These are phyloP conservation scores for Creontiades dilutus DNA, from an alignment of 2,888 invertebrate species.

Conservation along the genomic window DNA sequence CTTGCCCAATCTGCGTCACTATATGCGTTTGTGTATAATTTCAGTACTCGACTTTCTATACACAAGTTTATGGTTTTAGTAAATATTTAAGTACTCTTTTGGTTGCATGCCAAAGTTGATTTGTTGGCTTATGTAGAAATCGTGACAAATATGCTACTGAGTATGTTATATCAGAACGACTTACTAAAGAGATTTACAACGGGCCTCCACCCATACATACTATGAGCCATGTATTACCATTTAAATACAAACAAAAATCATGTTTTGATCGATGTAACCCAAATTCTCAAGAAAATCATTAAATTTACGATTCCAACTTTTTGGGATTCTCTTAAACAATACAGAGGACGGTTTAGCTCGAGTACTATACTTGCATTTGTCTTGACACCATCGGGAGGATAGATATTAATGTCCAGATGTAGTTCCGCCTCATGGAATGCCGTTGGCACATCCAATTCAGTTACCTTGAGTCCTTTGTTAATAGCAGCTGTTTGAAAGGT, in stretches of 20 bases:
- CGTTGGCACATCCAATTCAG: constrained; percentile 72
- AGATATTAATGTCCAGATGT: constrained; percentile 71
- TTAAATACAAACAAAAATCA: too few relatives aligned
- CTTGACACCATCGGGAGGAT: constrained; percentile 72
- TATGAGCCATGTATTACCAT: too few relatives aligned
- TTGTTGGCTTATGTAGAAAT: too few relatives aligned
- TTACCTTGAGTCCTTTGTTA: constrained; percentile 51
- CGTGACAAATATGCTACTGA: too few relatives aligned
- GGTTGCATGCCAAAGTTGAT: too few relatives aligned
- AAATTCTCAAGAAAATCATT: constrained; percentile 50
- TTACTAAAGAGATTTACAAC: too few relatives aligned
- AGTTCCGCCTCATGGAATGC: constrained; percentile 70
- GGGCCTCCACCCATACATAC: too few relatives aligned
- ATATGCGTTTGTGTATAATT: background rate
- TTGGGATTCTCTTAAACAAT: constrained; percentile 72
- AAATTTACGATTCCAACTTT: constrained; percentile 59
- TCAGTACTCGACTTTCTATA: too few relatives aligned
- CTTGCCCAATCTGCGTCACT: too few relatives aligned
- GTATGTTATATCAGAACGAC: too few relatives aligned
- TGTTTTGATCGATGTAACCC: background rate
- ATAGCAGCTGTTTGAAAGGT: constrained; percentile 42
- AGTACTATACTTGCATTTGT: constrained; percentile 41
- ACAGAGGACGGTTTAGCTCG: constrained; percentile 75
- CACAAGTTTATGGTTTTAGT: too few relatives aligned
- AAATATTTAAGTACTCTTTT: too few relatives aligned